A percentile compares a stretch with the other conserved stretches of the same genome.
Evolutionary conservation across 2,888 invertebrate genomes (phyloP).

Genomic region (Cybosia mesomella): DNA sequence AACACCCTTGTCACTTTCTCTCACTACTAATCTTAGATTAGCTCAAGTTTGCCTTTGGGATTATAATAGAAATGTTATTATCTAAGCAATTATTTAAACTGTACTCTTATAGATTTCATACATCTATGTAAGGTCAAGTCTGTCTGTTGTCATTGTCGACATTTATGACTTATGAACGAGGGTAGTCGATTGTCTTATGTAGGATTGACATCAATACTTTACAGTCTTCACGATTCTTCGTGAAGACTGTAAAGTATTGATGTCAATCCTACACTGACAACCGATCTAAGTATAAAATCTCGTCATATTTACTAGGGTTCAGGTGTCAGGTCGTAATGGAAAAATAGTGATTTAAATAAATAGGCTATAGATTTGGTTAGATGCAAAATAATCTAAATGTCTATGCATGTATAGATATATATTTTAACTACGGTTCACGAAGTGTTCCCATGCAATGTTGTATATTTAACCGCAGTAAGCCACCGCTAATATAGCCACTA

Average conservation of each 20-base stretch:
- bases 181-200: neutral
- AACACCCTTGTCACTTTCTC: conserved; percentile 45
- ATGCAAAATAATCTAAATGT: neutral
- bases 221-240: conserved; percentile 8
- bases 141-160: neutral
- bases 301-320: neutral
- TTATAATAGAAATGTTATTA: conserved; percentile 55
- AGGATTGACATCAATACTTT: conserved; percentile 59
- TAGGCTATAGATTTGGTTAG: neutral
- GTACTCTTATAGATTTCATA: conserved; percentile 36
- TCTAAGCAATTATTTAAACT: conserved; percentile 43
- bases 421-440: conserved; percentile 63
- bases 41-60: conserved; percentile 24
- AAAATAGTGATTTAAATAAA: neutral
- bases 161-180: conserved; percentile 3
- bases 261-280: conserved; percentile 36
- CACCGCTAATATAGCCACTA: conserved; percentile 37
- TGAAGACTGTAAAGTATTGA: conserved; percentile 54
- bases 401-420: conserved; percentile 42
- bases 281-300: neutral
- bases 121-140: neutral
- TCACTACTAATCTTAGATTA: conserved; percentile 33
- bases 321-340: conserved; percentile 13
- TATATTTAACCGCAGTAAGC: conserved; percentile 46
- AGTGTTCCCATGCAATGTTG: conserved; percentile 27